Conservation (phyloP, 1,140 invertebrate genomes). For the Diprion similis region DNA sequence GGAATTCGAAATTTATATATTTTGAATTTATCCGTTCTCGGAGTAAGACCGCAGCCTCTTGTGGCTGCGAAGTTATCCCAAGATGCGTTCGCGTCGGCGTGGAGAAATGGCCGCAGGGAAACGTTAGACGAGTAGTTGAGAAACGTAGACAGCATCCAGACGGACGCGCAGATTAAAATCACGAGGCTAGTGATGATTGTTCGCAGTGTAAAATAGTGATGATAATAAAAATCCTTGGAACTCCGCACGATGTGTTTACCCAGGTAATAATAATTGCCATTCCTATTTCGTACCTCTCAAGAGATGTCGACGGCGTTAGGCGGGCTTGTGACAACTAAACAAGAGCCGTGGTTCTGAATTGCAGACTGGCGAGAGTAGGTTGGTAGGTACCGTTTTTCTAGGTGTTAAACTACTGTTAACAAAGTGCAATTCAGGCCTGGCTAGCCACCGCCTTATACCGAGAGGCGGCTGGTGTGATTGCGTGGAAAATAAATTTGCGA, state of each 20-base stretch:
- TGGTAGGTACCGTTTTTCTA: not conserved
- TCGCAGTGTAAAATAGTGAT: conserved; percentile 44
- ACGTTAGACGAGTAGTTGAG: conserved; percentile 53
- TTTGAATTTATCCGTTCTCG: no score
- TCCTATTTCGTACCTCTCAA: not conserved
- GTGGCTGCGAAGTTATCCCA: no score
- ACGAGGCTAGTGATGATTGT: conserved; percentile 61
- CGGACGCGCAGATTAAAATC: conserved; percentile 58
- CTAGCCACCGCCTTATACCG: not conserved
- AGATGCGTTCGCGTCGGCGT: no score
- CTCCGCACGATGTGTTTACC: not conserved
- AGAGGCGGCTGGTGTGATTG: not conserved
- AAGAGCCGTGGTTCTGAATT: not conserved
- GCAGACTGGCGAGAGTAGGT: not conserved
- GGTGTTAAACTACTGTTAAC: not conserved
- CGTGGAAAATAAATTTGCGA: not conserved
- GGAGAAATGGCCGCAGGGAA: no score
- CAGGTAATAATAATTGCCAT: not conserved
- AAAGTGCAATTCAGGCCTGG: no score
- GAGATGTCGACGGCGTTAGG: not conserved
- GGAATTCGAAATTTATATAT: no score
- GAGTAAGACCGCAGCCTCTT: no score
- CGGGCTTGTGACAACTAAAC: not conserved
- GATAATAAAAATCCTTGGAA: conserved; percentile 29
- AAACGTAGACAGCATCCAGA: conserved; percentile 60